Base-by-base conservation (phyloP, 2,797 vertebrate species). In the Rhynchotus rufescens region DNA sequence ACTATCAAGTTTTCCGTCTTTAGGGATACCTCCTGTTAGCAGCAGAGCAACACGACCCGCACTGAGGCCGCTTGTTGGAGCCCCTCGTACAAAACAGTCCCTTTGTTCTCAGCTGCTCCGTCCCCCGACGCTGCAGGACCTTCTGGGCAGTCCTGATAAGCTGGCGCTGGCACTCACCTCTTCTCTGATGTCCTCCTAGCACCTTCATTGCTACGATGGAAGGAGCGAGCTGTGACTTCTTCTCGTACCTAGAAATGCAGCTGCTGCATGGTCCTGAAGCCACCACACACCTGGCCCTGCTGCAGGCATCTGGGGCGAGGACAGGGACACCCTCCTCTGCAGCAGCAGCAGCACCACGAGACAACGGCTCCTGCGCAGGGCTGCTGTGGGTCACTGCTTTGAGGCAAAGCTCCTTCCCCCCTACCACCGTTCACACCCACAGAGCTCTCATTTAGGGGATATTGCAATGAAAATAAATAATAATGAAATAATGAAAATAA, bases 1-100 rank as follows among this genome's bases (percentile, higher is more conserved):
- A 32, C 84, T 90, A 67, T 84, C 64, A 40, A 44, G 23, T 93
- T 85, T 78, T 95, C 17, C 52, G 76, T 95, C 86, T 85, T 76
- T 54, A 71, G 86, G 90, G 76, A 57, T 60, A 83, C 0, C 2
- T 92, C 74, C 42, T 15, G 38, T 85, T 93, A 76, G 79, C 76
- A 38, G 52, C 23, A 19, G 5, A 5, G 64, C 34, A 86, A 83
- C 52, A 87, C 84, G 74, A 89, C 76, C 89, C 86, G 93, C 71
- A 20, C 32, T 3, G 57, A 79, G 90, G 38, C 61, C 61, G 73
- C 36, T 60, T 71, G 60, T 20, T 84, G 65, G 66, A 75, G 51
- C 26, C 59, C 40, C 42, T 23, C 30, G 66, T 76, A 34, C 72
- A 84, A 80, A 80, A 56, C 3, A 0, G 59, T 8, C 64, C 44